Percentiles rank a stretch among this genome's conserved stretches.
Conservation (phyloP, 2,888 invertebrate genomes). For the Adelognathus sp. region DNA sequence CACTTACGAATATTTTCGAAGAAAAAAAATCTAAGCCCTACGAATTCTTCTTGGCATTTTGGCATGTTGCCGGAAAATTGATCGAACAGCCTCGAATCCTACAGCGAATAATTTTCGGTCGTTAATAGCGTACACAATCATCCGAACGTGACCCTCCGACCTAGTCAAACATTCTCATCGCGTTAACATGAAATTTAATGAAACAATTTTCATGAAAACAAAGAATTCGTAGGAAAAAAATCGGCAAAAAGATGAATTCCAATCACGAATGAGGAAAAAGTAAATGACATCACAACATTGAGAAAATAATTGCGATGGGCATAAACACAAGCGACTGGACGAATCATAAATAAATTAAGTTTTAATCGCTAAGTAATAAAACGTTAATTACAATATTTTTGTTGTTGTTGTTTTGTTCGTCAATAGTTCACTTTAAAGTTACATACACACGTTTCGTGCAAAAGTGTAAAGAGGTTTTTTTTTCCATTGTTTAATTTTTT, state of each 20-base stretch:
- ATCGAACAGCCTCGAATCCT: too few relatives aligned
- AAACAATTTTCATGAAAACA: too few relatives aligned
- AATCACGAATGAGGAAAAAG: not conserved
- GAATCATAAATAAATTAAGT: slow-evolving; percentile 80
- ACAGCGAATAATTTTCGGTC: too few relatives aligned
- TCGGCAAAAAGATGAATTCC: too few relatives aligned
- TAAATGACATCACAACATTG: not conserved
- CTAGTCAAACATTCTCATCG: too few relatives aligned
- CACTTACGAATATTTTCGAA: slow-evolving; percentile 7
- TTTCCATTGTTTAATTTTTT: slow-evolving; percentile 59
- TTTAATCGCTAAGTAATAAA: slow-evolving; percentile 80
- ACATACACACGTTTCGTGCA: slow-evolving; percentile 81
- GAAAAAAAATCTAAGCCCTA: too few relatives aligned
- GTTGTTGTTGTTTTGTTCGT: slow-evolving; percentile 61
- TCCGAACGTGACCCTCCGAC: too few relatives aligned
- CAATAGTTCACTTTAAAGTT: slow-evolving; percentile 77
- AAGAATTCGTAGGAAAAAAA: too few relatives aligned
- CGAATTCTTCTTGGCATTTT: too few relatives aligned
- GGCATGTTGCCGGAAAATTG: too few relatives aligned
- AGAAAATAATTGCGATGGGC: slow-evolving; percentile 65
- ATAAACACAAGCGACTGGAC: slow-evolving; percentile 73
- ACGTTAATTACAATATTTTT: slow-evolving; percentile 77
- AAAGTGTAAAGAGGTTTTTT: slow-evolving; percentile 80
- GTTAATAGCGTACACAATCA: too few relatives aligned
- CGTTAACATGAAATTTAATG: too few relatives aligned